These are phyloP conservation scores for Rhagoletis zephyria DNA, from an alignment of 1,140 invertebrate species.

Conservation along the genomic window DNA sequence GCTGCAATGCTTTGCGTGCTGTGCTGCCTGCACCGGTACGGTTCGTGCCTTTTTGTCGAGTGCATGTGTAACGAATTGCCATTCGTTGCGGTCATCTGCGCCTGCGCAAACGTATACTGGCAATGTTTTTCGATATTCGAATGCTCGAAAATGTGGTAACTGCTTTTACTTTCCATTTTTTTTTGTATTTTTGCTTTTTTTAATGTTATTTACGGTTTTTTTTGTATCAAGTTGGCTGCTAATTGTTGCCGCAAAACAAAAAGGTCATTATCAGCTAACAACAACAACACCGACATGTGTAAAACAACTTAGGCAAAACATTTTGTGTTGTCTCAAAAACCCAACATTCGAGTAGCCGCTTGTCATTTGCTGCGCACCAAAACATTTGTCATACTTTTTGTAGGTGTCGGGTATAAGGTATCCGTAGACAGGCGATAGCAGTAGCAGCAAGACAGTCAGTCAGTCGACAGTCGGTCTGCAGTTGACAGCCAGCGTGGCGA, in stretches of 20 bases:
- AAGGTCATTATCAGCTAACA: slow-evolving; percentile 23
- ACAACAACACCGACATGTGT: not conserved
- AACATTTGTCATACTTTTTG: slow-evolving; percentile 19
- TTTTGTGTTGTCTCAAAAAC: slow-evolving; percentile 12
- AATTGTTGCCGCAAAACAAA: not conserved
- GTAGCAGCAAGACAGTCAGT: not conserved
- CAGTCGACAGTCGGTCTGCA: not conserved
- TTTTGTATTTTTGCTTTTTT: not conserved
- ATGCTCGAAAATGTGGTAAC: not conserved
- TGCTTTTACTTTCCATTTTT: not conserved
- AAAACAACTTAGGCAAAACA: slow-evolving; percentile 29
- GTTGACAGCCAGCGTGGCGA: slow-evolving; percentile 33
- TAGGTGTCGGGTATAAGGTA: not conserved
- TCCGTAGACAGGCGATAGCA: not conserved
- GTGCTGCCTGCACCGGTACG: not conserved
- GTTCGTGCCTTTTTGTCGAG: slow-evolving; percentile 7
- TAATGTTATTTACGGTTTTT: not conserved
- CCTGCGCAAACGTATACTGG: slow-evolving; percentile 58
- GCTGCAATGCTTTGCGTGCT: too few species aligned
- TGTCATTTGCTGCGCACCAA: not conserved
- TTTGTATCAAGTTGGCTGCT: not conserved
- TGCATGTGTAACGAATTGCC: slow-evolving; percentile 42
- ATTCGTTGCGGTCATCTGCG: slow-evolving; percentile 68
- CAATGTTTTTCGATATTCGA: not conserved
- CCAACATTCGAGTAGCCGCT: not conserved